Conservation (phyloP, 2,797 vertebrate species). For the Enteromius unitaeniatus region DNA sequence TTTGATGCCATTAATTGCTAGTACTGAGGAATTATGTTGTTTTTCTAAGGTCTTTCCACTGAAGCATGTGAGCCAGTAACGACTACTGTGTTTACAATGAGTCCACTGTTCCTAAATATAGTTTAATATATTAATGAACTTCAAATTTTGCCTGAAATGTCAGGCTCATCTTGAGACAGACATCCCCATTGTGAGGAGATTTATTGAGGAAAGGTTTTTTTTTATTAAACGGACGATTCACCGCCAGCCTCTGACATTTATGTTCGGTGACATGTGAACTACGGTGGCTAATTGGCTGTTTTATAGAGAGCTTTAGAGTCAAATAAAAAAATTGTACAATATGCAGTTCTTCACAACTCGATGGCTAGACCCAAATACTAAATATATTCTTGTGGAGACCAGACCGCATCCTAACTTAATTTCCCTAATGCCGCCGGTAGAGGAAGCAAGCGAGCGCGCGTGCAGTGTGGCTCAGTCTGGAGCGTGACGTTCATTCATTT, state of each 20-base stretch:
- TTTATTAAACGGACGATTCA: conserved; percentile 11
- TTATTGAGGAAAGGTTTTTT: not conserved
- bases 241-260: not conserved
- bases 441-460: conserved; percentile 49
- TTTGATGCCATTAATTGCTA: not conserved
- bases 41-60: conserved; percentile 11
- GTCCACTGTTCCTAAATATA: not conserved
- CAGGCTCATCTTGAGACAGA: conserved; percentile 4
- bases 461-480: conserved; percentile 1
- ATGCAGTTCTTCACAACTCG: not conserved
- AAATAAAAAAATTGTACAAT: not conserved
- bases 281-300: not conserved
- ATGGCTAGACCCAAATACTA: not conserved
- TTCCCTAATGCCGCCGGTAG: conserved; percentile 41
- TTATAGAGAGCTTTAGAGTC: not conserved
- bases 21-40: not conserved
- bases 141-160: conserved; percentile 9
- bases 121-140: conserved; percentile 10
- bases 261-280: conserved; percentile 1
- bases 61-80: not conserved
- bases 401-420: conserved; percentile 39
- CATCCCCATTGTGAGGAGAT: not conserved
- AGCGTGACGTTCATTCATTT: conserved; percentile 32
- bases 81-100: conserved; percentile 10
- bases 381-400: conserved; percentile 7